These are phyloP conservation scores for Pissodes strobi DNA, from an alignment of 1,140 invertebrate genomes.

Conservation along the genomic window DNA sequence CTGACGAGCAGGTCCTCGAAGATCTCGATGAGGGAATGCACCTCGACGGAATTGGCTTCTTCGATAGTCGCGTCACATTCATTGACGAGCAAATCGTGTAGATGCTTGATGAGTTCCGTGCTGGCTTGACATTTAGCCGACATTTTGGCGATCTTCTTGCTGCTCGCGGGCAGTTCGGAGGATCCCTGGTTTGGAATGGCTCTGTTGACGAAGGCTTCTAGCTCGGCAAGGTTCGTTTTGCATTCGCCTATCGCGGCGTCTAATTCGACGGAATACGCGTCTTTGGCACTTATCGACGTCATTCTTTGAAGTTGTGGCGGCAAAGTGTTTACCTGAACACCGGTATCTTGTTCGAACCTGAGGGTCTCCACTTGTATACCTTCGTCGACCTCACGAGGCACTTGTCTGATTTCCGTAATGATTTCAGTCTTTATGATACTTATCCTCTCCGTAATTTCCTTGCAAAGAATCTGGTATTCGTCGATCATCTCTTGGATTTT, in stretches of 20 bases:
- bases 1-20: slow-evolving; percentile 71
- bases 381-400: slow-evolving; percentile 59
- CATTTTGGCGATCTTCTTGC: slow-evolving; percentile 66
- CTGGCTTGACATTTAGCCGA: slow-evolving; percentile 72
- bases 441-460: slow-evolving; percentile 64
- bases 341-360: slow-evolving; percentile 72
- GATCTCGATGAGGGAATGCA: slow-evolving; percentile 66
- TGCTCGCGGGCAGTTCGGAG: slow-evolving; percentile 59
- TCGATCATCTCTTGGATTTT: slow-evolving; percentile 68
- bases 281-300: slow-evolving; percentile 73
- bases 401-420: slow-evolving; percentile 49
- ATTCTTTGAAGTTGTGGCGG: slow-evolving; percentile 61
- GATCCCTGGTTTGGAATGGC: slow-evolving; percentile 61
- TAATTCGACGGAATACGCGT: slow-evolving; percentile 77
- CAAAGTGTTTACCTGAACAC: slow-evolving; percentile 80
- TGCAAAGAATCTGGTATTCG: slow-evolving; percentile 70
- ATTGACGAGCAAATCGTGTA: slow-evolving; percentile 72
- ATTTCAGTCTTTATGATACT: slow-evolving; percentile 59
- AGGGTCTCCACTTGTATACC: slow-evolving; percentile 73
- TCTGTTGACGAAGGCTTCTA: slow-evolving; percentile 60
- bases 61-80: slow-evolving; percentile 72
- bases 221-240: slow-evolving; percentile 59
- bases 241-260: slow-evolving; percentile 69
- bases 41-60: slow-evolving; percentile 68
- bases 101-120: slow-evolving; percentile 77